These are phyloP conservation scores for Seladonia tumulorum DNA, from an alignment of 2,888 invertebrate genomes.

Conservation along the genomic window DNA sequence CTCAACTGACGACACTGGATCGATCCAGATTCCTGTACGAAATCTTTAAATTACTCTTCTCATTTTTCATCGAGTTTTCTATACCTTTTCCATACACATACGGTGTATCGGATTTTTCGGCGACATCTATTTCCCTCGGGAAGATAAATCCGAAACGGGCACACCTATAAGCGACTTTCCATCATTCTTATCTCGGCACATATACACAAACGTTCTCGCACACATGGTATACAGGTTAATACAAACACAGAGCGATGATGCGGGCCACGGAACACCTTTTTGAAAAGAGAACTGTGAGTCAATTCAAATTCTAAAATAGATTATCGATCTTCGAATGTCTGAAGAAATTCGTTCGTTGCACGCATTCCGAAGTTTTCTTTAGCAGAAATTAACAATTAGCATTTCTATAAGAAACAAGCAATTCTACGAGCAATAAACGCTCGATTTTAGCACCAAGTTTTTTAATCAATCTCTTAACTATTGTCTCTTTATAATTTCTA, in stretches of 20 bases:
- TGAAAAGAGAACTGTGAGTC: not conserved
- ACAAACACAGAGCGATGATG: conserved; percentile 36
- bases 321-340: not conserved
- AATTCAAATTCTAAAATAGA: not conserved
- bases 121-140: conserved; percentile 33
- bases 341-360: not conserved
- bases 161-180: conserved; percentile 53
- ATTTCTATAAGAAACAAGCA: too few species aligned
- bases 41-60: not conserved
- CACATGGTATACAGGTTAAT: conserved; percentile 23
- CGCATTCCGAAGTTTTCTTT: not conserved
- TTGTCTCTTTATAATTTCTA: not conserved
- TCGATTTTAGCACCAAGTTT: not conserved
- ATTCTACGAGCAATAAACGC: not conserved
- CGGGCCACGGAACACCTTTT: conserved; percentile 24
- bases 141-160: conserved; percentile 20
- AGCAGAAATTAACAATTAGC: not conserved
- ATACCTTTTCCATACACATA: not conserved
- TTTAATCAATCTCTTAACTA: not conserved
- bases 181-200: conserved; percentile 18
- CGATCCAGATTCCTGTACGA: not conserved
- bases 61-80: not conserved
- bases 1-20: not conserved
- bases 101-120: conserved; percentile 24
- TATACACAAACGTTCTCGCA: conserved; percentile 14